Evolutionary conservation across 2,113 vertebrate genomes (phyloP), one percentile per base, ranked within the genome.

Genomic region (Nothobranchius furzeri): DNA sequence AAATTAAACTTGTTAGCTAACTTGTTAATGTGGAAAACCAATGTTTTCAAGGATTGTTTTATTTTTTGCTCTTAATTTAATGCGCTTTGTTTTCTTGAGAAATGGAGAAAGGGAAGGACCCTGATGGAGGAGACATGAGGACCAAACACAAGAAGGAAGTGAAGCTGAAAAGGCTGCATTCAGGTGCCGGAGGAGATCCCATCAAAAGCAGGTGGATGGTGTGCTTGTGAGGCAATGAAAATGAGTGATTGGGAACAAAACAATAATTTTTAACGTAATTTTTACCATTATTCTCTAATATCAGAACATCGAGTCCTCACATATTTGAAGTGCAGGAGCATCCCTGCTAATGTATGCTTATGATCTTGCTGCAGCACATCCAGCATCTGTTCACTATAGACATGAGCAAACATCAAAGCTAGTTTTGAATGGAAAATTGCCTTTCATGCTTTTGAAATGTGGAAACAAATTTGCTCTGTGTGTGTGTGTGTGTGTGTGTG

Each of bases 81-180:
- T 43, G 6, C 2, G n/a, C 9, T 25, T n/a, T 6, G 12, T 56
- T 53, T 12, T 3, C 11, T 4, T 20, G 73, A 79, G 79, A 77
- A 70, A 87, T 91, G 89, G 86, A 84, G 84, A 78, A 74, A 75
- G 81, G 88, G 49, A 91, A 88, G 68, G 81, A 90, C 69, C 66
- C 56, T 45, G 88, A 79, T 66, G 77, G 63, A 76, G 77, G 63
- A 76, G 75, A 79, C 2, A 81, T 46, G 54, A 93, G 91, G 81
- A 4, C 56, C 24, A 87, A 83, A 37, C 51, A 30, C 30, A 30
- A 42, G 12, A 93, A 82, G 82, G 75, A 76, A 65, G 63, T 64
- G 10, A 90, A 73, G 70, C 85, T 84, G 87, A 92, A 87, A 59
- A 85, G 15, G 73, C 75, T 63, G 46, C 73, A 70, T 25, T 69